Conservation (phyloP, 2,113 vertebrate genomes). For the Coracopsis vasa region DNA sequence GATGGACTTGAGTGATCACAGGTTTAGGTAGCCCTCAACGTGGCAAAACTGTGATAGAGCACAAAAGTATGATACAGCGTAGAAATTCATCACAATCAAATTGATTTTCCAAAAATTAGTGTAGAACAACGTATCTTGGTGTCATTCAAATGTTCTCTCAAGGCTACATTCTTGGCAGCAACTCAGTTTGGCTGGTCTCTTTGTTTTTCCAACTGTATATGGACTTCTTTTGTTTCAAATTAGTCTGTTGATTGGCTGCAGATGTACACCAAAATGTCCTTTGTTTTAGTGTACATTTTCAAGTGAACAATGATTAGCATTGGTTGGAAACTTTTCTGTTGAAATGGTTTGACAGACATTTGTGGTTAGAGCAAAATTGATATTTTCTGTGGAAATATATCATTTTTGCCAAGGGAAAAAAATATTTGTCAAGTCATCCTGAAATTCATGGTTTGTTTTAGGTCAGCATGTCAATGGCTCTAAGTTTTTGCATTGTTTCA, state of each 20-base stretch:
- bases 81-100: neutral
- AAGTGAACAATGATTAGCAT: constrained; percentile 19
- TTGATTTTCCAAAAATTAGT: neutral
- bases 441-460: constrained; percentile 49
- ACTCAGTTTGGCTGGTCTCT: constrained; percentile 7
- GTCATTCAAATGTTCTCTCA: constrained; percentile 18
- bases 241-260: constrained; percentile 53
- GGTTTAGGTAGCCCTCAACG: neutral
- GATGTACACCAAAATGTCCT: constrained; percentile 31
- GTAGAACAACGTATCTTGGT: neutral
- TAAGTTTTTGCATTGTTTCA: neutral
- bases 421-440: constrained; percentile 36
- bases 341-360: constrained; percentile 26
- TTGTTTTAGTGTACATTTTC: constrained; percentile 40
- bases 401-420: neutral
- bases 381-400: constrained; percentile 43
- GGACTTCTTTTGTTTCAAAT: constrained; percentile 58
- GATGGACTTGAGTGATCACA: neutral
- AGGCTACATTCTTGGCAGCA: constrained; percentile 28
- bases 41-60: neutral
- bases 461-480: constrained; percentile 3
- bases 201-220: constrained; percentile 65
- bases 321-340: constrained; percentile 6
- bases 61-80: neutral
- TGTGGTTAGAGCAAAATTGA: constrained; percentile 27